Percentiles rank a stretch among this genome's conserved stretches.
Conservation (phyloP, 2,113 vertebrate species). For the Callorhinus ursinus region DNA sequence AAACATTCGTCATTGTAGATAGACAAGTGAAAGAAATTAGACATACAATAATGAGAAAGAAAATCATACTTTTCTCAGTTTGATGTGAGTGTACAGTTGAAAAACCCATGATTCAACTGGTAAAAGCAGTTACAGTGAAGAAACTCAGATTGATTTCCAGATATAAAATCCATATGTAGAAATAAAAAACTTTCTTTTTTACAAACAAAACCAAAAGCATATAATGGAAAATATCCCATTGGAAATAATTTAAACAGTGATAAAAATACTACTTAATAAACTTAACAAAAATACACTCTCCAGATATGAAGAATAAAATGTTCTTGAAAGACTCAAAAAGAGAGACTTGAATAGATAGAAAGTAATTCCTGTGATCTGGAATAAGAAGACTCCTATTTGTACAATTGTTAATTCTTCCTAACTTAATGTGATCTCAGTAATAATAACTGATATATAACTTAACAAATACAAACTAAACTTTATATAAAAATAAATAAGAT, state of each 20-base stretch:
- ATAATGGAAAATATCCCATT: neutral
- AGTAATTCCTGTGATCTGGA: neutral
- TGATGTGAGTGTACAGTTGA: neutral
- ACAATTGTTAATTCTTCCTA: neutral
- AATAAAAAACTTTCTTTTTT: neutral
- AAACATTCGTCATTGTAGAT: neutral
- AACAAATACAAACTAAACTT: neutral
- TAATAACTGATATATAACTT: neutral
- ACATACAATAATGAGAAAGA: neutral
- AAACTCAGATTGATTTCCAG: neutral
- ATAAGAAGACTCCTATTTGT: neutral
- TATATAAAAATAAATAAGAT: neutral
- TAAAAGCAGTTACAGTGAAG: neutral
- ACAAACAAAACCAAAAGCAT: neutral
- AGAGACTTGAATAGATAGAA: neutral
- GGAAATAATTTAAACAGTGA: neutral
- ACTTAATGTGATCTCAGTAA: neutral
- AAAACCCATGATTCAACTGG: neutral
- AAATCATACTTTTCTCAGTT: neutral
- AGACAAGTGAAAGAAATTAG: neutral
- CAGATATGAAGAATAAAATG: neutral
- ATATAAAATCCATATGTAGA: neutral
- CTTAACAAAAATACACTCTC: neutral
- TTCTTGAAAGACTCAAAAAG: neutral
- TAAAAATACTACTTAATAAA: neutral